A percentile compares a stretch with the other conserved stretches of the same genome.
Conservation (phyloP, 1,140 invertebrate genomes). For the Megalonaias nervosa region DNA sequence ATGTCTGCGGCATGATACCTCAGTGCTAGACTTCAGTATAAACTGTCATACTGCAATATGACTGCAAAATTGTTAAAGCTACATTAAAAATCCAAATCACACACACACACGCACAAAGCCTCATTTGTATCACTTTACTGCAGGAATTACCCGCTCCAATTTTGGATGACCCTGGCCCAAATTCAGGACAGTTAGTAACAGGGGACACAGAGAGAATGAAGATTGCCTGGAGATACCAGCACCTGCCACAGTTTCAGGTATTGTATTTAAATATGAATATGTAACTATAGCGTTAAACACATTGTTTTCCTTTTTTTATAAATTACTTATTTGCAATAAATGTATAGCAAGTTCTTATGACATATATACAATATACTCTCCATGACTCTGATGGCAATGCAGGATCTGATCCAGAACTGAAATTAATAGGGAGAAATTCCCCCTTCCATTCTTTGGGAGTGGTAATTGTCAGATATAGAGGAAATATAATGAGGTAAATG, state of each 20-base stretch:
- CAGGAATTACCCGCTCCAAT: constrained; percentile 70
- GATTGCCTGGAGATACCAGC: constrained; percentile 90
- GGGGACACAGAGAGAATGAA: constrained; percentile 78
- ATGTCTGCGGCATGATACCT: too few relatives aligned
- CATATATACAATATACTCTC: too few relatives aligned
- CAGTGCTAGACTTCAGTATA: too few relatives aligned
- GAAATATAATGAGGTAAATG: too few relatives aligned
- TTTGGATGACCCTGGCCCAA: constrained; percentile 48
- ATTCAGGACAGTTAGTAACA: not conserved
- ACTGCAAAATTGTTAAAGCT: too few relatives aligned
- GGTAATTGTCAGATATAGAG: too few relatives aligned
- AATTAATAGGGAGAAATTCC: too few relatives aligned
- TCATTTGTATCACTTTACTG: constrained; percentile 28
- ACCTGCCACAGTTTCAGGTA: constrained; percentile 79
- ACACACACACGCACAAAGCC: too few relatives aligned
- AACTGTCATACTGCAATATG: too few relatives aligned
- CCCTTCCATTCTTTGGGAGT: too few relatives aligned
- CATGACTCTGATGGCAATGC: not conserved
- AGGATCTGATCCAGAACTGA: constrained; percentile 1
- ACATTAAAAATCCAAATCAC: too few relatives aligned
- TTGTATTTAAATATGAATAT: not conserved
- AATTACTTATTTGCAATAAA: not conserved
- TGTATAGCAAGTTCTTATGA: too few relatives aligned
- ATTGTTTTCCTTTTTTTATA: not conserved
- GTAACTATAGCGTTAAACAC: not conserved